Conservation (phyloP, 2,888 invertebrate species). For the Listrodromus nycthemerus region DNA sequence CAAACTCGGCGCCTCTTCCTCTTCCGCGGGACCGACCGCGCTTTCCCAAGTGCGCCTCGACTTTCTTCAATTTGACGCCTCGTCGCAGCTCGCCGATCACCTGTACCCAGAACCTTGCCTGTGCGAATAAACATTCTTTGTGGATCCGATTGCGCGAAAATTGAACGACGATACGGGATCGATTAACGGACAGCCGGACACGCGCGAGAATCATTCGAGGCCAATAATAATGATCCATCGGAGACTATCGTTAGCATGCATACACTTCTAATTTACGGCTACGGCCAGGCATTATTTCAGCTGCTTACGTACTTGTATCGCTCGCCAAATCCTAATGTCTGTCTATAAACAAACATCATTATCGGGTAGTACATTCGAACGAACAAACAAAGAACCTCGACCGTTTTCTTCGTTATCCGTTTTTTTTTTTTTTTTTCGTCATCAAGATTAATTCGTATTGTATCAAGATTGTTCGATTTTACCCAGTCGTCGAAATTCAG, state of each 20-base stretch:
- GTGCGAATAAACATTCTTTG: conserved; percentile 73
- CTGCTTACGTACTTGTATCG: conserved; percentile 90
- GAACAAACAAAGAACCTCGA: not conserved
- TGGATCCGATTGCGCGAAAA: not conserved
- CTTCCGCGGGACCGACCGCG: conserved; percentile 72
- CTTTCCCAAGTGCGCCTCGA: conserved; percentile 78
- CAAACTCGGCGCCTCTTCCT: conserved; percentile 93
- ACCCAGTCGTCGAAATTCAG: conserved; percentile 97
- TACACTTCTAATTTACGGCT: conserved; percentile 18
- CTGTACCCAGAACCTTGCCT: conserved; percentile 98
- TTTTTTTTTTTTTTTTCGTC: not conserved
- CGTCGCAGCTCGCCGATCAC: conserved; percentile 96
- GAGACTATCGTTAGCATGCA: conserved; percentile 33
- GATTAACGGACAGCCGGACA: too few species aligned
- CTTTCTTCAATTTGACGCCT: conserved; percentile 97
- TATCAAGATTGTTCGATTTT: conserved; percentile 83
- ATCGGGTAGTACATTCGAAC: conserved; percentile 32
- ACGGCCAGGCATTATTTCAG: conserved; percentile 87
- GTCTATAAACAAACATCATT: conserved; percentile 83
- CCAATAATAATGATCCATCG: not conserved
- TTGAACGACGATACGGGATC: not conserved
- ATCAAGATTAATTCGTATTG: conserved; percentile 4
- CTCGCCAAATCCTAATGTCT: conserved; percentile 92
- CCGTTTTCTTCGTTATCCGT: not conserved
- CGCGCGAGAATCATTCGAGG: not conserved